phyloP scores from a whole-genome alignment of 2,888 invertebrate genomes.

The Cepaea hortensis region DNA sequence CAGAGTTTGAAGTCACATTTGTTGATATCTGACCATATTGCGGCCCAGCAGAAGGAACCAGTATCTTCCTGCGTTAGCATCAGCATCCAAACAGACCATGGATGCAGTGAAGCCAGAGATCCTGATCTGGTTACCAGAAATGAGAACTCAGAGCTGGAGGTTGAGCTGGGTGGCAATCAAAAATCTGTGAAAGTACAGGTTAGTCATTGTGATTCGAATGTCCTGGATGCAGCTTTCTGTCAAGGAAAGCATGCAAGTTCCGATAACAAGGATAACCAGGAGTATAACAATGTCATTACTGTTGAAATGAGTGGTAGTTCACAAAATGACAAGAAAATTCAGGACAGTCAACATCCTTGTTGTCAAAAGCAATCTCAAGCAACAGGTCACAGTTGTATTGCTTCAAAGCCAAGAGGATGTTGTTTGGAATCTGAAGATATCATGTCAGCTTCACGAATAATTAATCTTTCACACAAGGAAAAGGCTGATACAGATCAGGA shows the following conservation, averaged over 20 bases:
- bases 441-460: too few species aligned
- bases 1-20: background rate
- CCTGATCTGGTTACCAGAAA: background rate
- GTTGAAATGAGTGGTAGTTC: background rate
- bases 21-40: background rate
- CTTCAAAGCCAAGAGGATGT: too few species aligned
- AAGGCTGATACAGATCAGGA: too few species aligned
- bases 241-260: background rate
- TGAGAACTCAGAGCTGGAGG: background rate
- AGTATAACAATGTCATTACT: background rate
- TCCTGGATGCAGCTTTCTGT: background rate
- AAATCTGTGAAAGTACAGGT: background rate
- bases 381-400: background rate
- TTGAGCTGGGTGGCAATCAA: background rate
- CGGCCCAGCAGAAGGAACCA: background rate
- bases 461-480: too few species aligned
- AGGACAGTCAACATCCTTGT: background rate
- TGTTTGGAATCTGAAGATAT: too few species aligned
- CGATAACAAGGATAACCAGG: background rate
- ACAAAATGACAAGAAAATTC: background rate
- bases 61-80: background rate
- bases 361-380: background rate
- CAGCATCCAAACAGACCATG: background rate
- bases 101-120: too few species aligned
- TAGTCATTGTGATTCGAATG: background rate